These are phyloP conservation scores for Atta colombica DNA, from an alignment of 1,140 invertebrate species.

Conservation along the genomic window DNA sequence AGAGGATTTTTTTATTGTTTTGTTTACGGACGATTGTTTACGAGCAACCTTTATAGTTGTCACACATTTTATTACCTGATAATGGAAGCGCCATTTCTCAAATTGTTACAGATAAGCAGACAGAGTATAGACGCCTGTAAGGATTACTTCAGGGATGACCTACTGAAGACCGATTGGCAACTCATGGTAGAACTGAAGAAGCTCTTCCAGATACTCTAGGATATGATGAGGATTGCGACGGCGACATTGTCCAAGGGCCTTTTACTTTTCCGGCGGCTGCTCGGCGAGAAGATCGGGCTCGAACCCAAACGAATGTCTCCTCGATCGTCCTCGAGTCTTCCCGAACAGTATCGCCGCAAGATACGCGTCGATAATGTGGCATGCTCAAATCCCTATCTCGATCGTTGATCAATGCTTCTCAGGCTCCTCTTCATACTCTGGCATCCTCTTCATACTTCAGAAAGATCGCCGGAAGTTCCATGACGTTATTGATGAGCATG, in stretches of 20 bases:
- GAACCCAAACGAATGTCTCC: conserved; percentile 1
- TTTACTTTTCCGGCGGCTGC: background rate
- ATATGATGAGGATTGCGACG: background rate
- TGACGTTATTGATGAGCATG: conserved; percentile 1
- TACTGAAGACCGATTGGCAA: conserved; percentile 98
- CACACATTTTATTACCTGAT: conserved; percentile 11
- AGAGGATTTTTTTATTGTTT: conserved; percentile 1
- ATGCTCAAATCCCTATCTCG: background rate
- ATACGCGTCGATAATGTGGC: conserved; percentile 15
- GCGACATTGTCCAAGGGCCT: conserved; percentile 35
- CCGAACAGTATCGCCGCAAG: background rate
- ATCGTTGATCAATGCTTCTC: background rate
- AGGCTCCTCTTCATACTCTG: background rate
- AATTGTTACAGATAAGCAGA: conserved; percentile 95
- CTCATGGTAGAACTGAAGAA: conserved; percentile 99
- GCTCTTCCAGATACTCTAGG: conserved; percentile 97
- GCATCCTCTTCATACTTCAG: background rate
- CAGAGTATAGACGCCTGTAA: conserved; percentile 99
- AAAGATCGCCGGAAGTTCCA: background rate
- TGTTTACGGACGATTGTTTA: background rate
- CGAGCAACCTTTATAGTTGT: background rate
- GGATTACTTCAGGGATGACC: conserved; percentile 99
- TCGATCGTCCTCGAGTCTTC: conserved; percentile 1
- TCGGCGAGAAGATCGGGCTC: background rate
- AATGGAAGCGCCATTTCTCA: conserved; percentile 46